Evolutionary conservation across 2,113 vertebrate species (phyloP).

Genomic region (Parus major): DNA sequence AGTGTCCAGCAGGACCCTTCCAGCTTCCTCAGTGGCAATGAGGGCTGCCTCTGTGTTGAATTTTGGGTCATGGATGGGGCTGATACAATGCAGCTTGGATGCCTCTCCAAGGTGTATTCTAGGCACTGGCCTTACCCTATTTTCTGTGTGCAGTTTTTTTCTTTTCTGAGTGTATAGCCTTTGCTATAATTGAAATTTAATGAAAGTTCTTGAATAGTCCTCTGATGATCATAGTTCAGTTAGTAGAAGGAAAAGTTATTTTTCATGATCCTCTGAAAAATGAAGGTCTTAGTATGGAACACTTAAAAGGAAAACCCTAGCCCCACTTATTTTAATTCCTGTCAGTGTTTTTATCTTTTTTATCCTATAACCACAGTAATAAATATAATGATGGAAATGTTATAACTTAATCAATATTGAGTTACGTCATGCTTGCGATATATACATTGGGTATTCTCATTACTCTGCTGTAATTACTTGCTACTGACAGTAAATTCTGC

Average conservation of each 20-base stretch:
- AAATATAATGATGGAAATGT: not conserved
- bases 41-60: not conserved
- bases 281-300: not conserved
- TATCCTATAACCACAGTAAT: not conserved
- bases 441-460: not conserved
- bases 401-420: not conserved
- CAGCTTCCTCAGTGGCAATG: not conserved
- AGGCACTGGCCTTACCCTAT: not conserved
- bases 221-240: not conserved
- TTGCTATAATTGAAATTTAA: not conserved
- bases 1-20: not conserved
- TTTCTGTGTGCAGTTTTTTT: not conserved
- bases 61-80: not conserved
- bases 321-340: not conserved
- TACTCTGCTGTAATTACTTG: constrained; percentile 11
- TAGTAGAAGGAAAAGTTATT: not conserved
- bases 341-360: not conserved
- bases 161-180: not conserved
- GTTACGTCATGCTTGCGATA: not conserved
- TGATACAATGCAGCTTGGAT: not conserved
- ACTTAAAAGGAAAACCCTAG: not conserved
- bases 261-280: not conserved
- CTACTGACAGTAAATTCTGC: not conserved
- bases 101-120: not conserved
- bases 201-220: not conserved